These are phyloP conservation scores for Caenorhabditis tropicalis DNA, from an alignment of 1,140 invertebrate genomes.

Conservation along the genomic window DNA sequence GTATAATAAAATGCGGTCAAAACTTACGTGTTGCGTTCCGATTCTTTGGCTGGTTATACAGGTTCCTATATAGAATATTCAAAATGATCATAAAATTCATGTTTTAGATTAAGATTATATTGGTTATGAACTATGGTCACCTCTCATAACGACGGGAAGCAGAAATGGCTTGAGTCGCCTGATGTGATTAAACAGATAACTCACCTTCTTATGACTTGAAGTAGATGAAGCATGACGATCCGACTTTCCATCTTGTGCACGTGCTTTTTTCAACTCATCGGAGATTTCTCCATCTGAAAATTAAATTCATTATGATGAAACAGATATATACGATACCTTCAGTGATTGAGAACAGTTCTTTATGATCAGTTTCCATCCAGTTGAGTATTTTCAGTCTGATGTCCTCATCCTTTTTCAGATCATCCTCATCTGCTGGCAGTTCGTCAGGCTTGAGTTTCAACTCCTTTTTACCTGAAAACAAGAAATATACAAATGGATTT, in stretches of 20 bases:
- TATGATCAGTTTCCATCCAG: slow-evolving; percentile 52
- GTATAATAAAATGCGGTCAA: slow-evolving; percentile 25
- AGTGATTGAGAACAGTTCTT: slow-evolving; percentile 45
- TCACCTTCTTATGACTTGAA: neutral
- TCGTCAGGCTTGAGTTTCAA: slow-evolving; percentile 51
- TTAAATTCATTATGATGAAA: too few relatives aligned
- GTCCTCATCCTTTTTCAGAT: slow-evolving; percentile 58
- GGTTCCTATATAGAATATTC: slow-evolving; percentile 37
- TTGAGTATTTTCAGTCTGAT: slow-evolving; percentile 49
- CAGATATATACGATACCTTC: slow-evolving; percentile 36
- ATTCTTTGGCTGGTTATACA: slow-evolving; percentile 31
- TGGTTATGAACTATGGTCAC: neutral
- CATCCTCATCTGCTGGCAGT: slow-evolving; percentile 58
- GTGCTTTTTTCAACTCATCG: slow-evolving; percentile 2
- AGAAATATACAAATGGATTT: too few relatives aligned
- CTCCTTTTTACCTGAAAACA: slow-evolving; percentile 46
- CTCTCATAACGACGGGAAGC: neutral
- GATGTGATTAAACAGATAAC: neutral
- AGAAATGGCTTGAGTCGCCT: neutral
- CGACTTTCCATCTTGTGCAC: neutral
- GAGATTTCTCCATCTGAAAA: slow-evolving; percentile 49
- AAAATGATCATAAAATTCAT: slow-evolving; percentile 29
- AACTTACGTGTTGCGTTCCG: slow-evolving; percentile 34
- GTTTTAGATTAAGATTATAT: neutral
- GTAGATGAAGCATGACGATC: neutral